A percentile compares a stretch with the other conserved stretches of the same genome.
These are phyloP conservation scores for Eumacrocentrus americanus DNA, from an alignment of 2,888 invertebrate genomes.

Conservation along the genomic window DNA sequence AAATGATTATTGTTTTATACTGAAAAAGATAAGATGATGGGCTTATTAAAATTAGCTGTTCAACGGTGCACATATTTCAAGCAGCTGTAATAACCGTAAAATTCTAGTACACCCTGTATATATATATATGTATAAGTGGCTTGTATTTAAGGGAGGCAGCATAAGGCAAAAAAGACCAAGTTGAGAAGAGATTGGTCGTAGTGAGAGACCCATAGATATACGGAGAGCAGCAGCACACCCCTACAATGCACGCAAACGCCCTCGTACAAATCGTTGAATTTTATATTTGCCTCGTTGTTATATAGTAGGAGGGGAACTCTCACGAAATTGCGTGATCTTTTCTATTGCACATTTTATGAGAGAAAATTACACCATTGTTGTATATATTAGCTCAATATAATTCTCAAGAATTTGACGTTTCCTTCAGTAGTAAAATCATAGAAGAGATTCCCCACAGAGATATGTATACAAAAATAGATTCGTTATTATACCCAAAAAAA, in stretches of 20 bases:
- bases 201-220: not conserved
- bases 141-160: not conserved
- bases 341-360: constrained; percentile 21
- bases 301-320: constrained; percentile 21
- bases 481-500: too few species aligned
- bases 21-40: too few species aligned
- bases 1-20: too few species aligned
- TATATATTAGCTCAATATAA: too few species aligned
- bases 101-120: not conserved
- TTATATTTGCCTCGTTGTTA: constrained; percentile 30
- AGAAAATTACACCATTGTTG: constrained; percentile 31
- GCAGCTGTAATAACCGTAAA: not conserved
- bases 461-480: too few species aligned
- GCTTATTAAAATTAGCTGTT: too few species aligned
- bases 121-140: not conserved
- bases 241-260: constrained; percentile 13
- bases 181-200: not conserved
- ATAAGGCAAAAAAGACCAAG: not conserved
- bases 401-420: too few species aligned
- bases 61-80: too few species aligned
- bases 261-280: constrained; percentile 17
- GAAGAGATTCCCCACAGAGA: too few species aligned
- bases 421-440: too few species aligned
- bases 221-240: constrained; percentile 7
- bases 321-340: constrained; percentile 33